Percentiles rank a stretch among this genome's conserved stretches.
phyloP scores from a whole-genome alignment of 35 echinoderm and acorn worm species.

The Apostichopus californicus region DNA sequence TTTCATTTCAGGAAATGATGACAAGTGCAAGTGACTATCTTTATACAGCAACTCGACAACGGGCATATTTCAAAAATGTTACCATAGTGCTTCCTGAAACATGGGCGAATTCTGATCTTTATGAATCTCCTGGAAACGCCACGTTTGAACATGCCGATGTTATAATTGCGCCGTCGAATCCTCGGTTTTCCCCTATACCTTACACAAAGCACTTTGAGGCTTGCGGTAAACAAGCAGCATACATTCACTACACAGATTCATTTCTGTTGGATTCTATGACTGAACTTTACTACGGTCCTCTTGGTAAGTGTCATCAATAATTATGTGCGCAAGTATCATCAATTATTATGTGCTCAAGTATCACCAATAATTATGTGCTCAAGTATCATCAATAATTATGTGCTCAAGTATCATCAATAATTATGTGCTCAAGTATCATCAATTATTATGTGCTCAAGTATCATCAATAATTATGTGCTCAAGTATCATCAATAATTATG shows the following conservation, averaged over 20 bases:
- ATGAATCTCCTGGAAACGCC: slow-evolving; percentile 50
- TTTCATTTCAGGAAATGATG: slow-evolving; percentile 66
- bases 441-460: no score
- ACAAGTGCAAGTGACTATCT: slow-evolving; percentile 67
- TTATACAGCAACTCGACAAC: slow-evolving; percentile 65
- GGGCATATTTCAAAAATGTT: slow-evolving; percentile 77
- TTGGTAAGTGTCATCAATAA: slow-evolving; percentile 37
- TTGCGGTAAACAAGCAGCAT: slow-evolving; percentile 72
- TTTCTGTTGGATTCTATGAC: slow-evolving; percentile 57
- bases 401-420: no score
- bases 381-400: no score
- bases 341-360: no score
- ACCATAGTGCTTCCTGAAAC: slow-evolving; percentile 77
- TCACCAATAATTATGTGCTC: no score
- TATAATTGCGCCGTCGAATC: slow-evolving; percentile 79
- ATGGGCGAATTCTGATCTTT: slow-evolving; percentile 57
- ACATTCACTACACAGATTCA: slow-evolving; percentile 65
- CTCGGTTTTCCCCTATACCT: slow-evolving; percentile 68
- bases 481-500: no score
- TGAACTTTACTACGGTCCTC: slow-evolving; percentile 60
- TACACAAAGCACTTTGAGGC: slow-evolving; percentile 79
- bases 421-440: no score
- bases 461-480: no score
- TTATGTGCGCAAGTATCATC: no score
- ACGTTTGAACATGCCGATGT: slow-evolving; percentile 84